Conservation (phyloP, 2,113 vertebrate genomes). For the Oreochromis spilurus region DNA sequence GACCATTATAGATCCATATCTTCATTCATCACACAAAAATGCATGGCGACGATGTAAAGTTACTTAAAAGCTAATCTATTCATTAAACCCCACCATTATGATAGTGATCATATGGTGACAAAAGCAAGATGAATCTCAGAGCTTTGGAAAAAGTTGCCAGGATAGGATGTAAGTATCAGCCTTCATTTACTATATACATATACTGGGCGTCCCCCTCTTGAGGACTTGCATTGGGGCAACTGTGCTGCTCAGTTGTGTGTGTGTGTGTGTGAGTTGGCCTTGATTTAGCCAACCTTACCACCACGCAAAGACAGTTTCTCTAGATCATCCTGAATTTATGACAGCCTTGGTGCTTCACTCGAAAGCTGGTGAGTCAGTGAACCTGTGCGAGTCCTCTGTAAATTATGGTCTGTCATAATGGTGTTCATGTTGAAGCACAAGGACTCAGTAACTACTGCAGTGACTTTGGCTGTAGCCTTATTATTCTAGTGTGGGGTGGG, state of each 20-base stretch:
- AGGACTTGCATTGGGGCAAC: conserved; percentile 99
- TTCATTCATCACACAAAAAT: conserved; percentile 92
- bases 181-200: conserved; percentile 97
- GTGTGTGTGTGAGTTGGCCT: neutral
- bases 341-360: neutral
- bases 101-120: conserved; percentile 99
- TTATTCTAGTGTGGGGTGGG: conserved; percentile 80
- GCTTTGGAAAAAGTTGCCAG: conserved; percentile 99
- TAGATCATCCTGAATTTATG: neutral
- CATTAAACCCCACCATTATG: conserved; percentile 99
- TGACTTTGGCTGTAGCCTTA: conserved; percentile 84
- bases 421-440: conserved; percentile 66
- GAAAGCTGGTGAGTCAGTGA: conserved; percentile 60
- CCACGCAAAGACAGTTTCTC: neutral
- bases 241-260: conserved; percentile 57
- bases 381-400: conserved; percentile 73
- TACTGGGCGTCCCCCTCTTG: conserved; percentile 97
- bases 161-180: conserved; percentile 99
- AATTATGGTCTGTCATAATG: conserved; percentile 64
- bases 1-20: conserved; percentile 60
- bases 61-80: conserved; percentile 99
- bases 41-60: conserved; percentile 99
- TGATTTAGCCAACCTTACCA: neutral
- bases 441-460: conserved; percentile 75
- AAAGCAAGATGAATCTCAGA: conserved; percentile 99